Conservation (phyloP, 2,113 vertebrate species). For the Gopherus evgoodei region DNA sequence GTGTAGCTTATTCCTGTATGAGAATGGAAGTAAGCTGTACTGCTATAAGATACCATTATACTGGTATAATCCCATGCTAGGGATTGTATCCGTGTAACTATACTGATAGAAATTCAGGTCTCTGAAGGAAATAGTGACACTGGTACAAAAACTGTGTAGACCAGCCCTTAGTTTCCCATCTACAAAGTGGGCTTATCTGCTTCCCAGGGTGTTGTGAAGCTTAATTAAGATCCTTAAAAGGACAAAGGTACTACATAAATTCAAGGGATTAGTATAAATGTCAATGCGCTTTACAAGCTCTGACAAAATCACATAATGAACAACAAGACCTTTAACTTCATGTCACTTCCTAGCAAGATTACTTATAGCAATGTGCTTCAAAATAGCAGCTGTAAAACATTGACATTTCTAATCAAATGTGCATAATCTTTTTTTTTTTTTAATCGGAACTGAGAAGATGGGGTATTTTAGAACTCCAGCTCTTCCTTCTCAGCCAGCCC, state of each 20-base stretch:
- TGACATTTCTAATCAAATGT: conserved; percentile 71
- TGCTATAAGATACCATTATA: neutral
- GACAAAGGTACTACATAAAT: conserved; percentile 69
- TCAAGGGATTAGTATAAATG: conserved; percentile 70
- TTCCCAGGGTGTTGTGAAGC: conserved; percentile 43
- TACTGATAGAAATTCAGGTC: neutral
- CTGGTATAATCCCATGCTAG: fast-evolving
- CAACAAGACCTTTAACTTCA: conserved; percentile 66
- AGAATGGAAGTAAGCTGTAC: neutral
- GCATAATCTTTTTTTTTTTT: conserved; percentile 67
- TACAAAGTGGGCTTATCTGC: conserved; percentile 23
- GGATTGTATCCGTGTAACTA: fast-evolving
- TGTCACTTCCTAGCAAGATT: conserved; percentile 41
- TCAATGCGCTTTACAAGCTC: conserved; percentile 63
- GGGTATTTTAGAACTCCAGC: conserved; percentile 34
- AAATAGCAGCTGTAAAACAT: conserved; percentile 28
- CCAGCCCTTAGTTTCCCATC: neutral
- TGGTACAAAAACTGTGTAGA: neutral
- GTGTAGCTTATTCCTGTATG: neutral
- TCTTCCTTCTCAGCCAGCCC: neutral
- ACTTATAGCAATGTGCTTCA: conserved; percentile 32
- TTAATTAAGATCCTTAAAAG: conserved; percentile 73
- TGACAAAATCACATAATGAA: conserved; percentile 65
- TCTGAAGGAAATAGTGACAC: neutral
- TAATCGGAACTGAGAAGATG: neutral